These are phyloP conservation scores for Drosophila truncata DNA, from an alignment of 1,140 invertebrate genomes.

Conservation along the genomic window DNA sequence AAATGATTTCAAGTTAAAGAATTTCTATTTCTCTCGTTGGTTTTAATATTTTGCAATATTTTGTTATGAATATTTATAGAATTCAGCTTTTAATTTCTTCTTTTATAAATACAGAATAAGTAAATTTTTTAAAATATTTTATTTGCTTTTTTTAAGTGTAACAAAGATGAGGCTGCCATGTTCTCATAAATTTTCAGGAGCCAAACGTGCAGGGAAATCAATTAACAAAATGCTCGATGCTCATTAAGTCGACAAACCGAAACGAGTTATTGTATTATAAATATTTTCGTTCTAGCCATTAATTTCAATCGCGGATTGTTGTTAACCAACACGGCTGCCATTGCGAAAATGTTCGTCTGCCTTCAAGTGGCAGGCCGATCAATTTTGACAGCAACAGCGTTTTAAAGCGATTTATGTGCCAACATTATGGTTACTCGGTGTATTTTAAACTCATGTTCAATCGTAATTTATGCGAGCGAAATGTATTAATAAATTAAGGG, in stretches of 20 bases:
- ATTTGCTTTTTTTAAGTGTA: constrained; percentile 11
- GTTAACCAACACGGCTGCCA: constrained; percentile 21
- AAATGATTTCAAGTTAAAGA: neutral
- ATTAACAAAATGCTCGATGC: constrained; percentile 50
- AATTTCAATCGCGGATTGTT: constrained; percentile 48
- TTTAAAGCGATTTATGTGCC: constrained; percentile 39
- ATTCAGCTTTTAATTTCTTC: too few relatives aligned
- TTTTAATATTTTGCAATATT: neutral
- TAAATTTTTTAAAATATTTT: neutral
- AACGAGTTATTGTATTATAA: constrained; percentile 44
- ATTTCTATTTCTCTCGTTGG: neutral
- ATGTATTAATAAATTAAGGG: constrained; percentile 32
- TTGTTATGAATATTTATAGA: neutral
- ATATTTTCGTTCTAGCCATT: constrained; percentile 30
- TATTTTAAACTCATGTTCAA: constrained; percentile 48
- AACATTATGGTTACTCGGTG: constrained; percentile 35
- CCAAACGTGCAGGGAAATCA: constrained; percentile 30
- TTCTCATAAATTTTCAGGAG: constrained; percentile 23
- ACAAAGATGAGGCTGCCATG: constrained; percentile 5
- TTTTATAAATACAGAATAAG: neutral
- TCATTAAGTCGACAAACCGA: constrained; percentile 32
- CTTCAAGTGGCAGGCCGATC: constrained; percentile 43
- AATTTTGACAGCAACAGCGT: constrained; percentile 29
- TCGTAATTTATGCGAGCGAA: constrained; percentile 39
- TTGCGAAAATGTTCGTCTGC: constrained; percentile 23